Conservation (phyloP, 2,888 invertebrate species). For the Aspidapion aeneum region DNA sequence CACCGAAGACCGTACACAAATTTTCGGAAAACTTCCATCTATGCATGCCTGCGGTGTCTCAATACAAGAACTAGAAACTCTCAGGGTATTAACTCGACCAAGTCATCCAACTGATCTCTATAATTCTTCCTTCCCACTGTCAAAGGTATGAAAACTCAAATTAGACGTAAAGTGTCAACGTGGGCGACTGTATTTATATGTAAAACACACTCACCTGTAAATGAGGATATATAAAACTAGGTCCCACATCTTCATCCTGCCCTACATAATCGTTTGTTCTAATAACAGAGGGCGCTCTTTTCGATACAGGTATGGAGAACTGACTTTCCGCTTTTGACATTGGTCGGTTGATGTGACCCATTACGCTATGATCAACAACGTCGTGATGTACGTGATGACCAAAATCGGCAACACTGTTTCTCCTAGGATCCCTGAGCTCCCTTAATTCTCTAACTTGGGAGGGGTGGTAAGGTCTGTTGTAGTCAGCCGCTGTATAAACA, state of each 20-base stretch:
- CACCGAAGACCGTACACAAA: too few species aligned
- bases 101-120: too few species aligned
- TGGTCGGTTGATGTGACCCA: conserved; percentile 48
- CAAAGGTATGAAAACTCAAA: too few species aligned
- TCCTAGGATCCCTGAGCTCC: conserved; percentile 49
- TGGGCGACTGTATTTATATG: neutral
- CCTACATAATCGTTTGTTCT: conserved; percentile 54
- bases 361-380: conserved; percentile 50
- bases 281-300: conserved; percentile 52
- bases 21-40: too few species aligned
- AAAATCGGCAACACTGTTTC: conserved; percentile 60
- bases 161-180: too few species aligned
- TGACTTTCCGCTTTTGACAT: conserved; percentile 65
- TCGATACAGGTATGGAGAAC: conserved; percentile 55
- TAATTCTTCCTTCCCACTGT: too few species aligned
- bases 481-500: conserved; percentile 50
- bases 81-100: too few species aligned
- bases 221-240: conserved; percentile 57
- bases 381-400: conserved; percentile 45
- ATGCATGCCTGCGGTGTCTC: too few species aligned
- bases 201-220: too few species aligned
- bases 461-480: conserved; percentile 42
- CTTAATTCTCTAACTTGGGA: conserved; percentile 26
- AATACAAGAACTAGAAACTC: too few species aligned
- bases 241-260: conserved; percentile 54